These are phyloP conservation scores for Musca domestica DNA, from an alignment of 1,140 invertebrate genomes.

Conservation along the genomic window DNA sequence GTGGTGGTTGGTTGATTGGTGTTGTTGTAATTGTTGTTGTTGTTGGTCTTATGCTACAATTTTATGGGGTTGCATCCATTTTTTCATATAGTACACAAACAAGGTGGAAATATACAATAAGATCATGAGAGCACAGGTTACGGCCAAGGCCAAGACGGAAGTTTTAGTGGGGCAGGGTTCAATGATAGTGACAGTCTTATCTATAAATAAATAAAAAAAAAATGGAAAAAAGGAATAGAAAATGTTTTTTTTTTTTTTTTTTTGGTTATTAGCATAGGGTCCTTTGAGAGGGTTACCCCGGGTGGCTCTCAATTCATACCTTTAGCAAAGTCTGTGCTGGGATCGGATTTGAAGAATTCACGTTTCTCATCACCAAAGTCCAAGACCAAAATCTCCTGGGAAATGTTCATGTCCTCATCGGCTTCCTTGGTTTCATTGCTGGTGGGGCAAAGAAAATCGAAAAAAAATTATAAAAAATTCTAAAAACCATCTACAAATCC, in stretches of 20 bases:
- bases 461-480: not conserved
- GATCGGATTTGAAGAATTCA: slow-evolving; percentile 74
- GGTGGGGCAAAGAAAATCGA: not conserved
- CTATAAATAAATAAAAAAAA: slow-evolving; percentile 57
- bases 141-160: slow-evolving; percentile 81
- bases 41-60: slow-evolving; percentile 64
- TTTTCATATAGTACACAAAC: slow-evolving; percentile 88
- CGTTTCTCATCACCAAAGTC: slow-evolving; percentile 88
- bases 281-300: not conserved
- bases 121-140: slow-evolving; percentile 84
- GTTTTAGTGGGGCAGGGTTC: slow-evolving; percentile 88
- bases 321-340: slow-evolving; percentile 73
- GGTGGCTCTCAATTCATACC: slow-evolving; percentile 54
- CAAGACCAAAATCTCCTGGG: slow-evolving; percentile 88
- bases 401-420: slow-evolving; percentile 88
- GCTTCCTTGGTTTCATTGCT: slow-evolving; percentile 63
- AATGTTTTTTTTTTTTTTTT: too few species aligned
- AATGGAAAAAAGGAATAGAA: not conserved
- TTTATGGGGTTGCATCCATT: slow-evolving; percentile 81
- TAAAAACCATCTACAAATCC: not conserved
- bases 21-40: slow-evolving; percentile 11
- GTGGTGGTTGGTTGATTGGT: slow-evolving; percentile 25
- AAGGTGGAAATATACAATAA: slow-evolving; percentile 87
- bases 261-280: too few species aligned
- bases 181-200: slow-evolving; percentile 81